These are phyloP conservation scores for Willowsia nigromaculata DNA, from an alignment of 2,888 invertebrate species.

Conservation along the genomic window DNA sequence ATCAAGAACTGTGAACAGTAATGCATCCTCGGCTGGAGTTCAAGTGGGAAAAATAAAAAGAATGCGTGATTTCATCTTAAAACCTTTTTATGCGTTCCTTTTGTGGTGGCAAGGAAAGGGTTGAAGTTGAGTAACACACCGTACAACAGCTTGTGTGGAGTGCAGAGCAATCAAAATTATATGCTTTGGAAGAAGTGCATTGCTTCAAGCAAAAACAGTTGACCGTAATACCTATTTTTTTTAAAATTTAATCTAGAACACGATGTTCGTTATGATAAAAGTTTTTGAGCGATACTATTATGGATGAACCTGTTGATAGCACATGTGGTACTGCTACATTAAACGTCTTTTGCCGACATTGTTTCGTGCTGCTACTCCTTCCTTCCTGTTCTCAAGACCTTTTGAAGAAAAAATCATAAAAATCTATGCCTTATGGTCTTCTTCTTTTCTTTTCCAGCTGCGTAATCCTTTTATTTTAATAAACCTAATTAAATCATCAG, in stretches of 20 bases:
- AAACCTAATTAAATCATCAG: conserved; percentile 5
- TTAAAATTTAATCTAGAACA: not conserved
- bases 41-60: conserved; percentile 15
- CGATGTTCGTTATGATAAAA: too few relatives aligned
- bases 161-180: conserved; percentile 21
- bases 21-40: conserved; percentile 27
- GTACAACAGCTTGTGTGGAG: not conserved
- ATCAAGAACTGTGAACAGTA: conserved; percentile 41
- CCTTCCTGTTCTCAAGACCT: conserved; percentile 42
- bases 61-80: conserved; percentile 57
- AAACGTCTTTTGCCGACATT: not conserved
- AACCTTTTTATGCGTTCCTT: not conserved
- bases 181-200: not conserved
- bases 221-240: not conserved
- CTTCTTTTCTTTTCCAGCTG: not conserved
- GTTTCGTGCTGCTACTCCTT: conserved; percentile 36
- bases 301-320: not conserved
- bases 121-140: conserved; percentile 26
- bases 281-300: not conserved
- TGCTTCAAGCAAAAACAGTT: conserved; percentile 13
- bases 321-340: not conserved
- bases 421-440: not conserved
- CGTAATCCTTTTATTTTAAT: not conserved
- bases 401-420: not conserved
- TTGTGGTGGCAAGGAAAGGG: conserved; percentile 14